phyloP scores from a whole-genome alignment of 2,888 invertebrate species.

The Augiades crinisus region DNA sequence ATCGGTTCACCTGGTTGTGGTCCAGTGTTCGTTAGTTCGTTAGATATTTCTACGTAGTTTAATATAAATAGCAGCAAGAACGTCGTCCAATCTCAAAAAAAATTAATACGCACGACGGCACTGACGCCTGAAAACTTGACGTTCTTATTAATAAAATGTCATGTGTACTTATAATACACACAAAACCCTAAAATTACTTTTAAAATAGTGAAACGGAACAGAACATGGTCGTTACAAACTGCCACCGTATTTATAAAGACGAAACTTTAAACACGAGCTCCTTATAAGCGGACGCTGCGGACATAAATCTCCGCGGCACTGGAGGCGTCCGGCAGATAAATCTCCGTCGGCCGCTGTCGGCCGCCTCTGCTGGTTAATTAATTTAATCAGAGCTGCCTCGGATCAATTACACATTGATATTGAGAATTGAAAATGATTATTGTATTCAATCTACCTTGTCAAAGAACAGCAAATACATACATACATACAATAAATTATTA shows the following conservation, averaged over 20 bases:
- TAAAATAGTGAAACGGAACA: neutral
- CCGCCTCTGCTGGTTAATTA: neutral
- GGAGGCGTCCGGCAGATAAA: slow-evolving; percentile 13
- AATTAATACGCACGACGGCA: too few species aligned
- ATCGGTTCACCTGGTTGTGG: too few species aligned
- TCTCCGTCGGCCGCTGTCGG: slow-evolving; percentile 3
- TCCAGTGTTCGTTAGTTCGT: too few species aligned
- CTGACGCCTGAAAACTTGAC: too few species aligned
- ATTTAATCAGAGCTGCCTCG: slow-evolving; percentile 4
- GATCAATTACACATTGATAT: neutral
- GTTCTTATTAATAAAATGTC: too few species aligned
- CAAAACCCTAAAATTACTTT: neutral
- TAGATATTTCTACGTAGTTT: too few species aligned
- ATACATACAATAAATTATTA: too few species aligned
- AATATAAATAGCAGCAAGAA: too few species aligned
- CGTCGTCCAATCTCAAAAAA: too few species aligned
- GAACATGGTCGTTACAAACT: neutral
- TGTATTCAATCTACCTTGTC: too few species aligned
- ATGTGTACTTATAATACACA: neutral
- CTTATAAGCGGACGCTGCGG: slow-evolving; percentile 10
- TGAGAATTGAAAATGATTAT: too few species aligned
- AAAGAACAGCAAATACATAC: too few species aligned
- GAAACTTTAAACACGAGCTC: slow-evolving; percentile 6
- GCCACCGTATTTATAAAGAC: slow-evolving; percentile 2
- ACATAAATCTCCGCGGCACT: slow-evolving; percentile 7